Evolutionary conservation across 2,888 invertebrate genomes (phyloP), one percentile per base, ranked within the genome.

Genomic region (Cephalotes varians): DNA sequence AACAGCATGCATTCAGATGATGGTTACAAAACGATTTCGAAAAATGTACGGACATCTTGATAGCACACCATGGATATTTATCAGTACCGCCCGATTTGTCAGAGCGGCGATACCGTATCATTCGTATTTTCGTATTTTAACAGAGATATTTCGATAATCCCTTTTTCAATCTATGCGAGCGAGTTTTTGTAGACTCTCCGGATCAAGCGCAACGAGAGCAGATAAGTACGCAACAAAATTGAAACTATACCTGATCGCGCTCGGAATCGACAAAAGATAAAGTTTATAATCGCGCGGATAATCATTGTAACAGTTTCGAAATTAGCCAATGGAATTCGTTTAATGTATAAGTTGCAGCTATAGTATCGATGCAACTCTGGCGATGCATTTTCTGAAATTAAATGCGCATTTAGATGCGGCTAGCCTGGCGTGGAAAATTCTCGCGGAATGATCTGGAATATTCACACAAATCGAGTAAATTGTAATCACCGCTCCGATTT

Each of bases 21-120:
- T 10, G 18, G 25, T 40, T 67, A 28, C 28, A 54, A 51, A 44
- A 31, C 34, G 18, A 18, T 79, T 44, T 34, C 12, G 71, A 18
- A 56, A 79, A 79, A 79, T 58, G 21, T 69, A 79, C 44, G 44
- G 25, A 18, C 56, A 79, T 79, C 77, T 79, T 79, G 77, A 79
- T 71, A 79, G 44, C 18, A 54, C 28, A 31, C 9, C 37, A 25
- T 56, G 40, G 15, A 37, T 51, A 64, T 64, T 69, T 34, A 76
- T 76, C 74, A 77, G 34, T 77, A 58, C 34, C 51, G 25, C 18
- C 18, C 71, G 44, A 77, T 77, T 77, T 77, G 44, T 77, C 77
- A 56, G 34, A 67, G 28, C 31, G 21, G 56, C 56, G 44, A 69
- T 56, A 64, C 25, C 25, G 25, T 64, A 56, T 77, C 54, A 77